A percentile compares a stretch with the other conserved stretches of the same genome.
Evolutionary conservation across 2,113 vertebrate species (phyloP).

Genomic region (Phasianus colchicus): DNA sequence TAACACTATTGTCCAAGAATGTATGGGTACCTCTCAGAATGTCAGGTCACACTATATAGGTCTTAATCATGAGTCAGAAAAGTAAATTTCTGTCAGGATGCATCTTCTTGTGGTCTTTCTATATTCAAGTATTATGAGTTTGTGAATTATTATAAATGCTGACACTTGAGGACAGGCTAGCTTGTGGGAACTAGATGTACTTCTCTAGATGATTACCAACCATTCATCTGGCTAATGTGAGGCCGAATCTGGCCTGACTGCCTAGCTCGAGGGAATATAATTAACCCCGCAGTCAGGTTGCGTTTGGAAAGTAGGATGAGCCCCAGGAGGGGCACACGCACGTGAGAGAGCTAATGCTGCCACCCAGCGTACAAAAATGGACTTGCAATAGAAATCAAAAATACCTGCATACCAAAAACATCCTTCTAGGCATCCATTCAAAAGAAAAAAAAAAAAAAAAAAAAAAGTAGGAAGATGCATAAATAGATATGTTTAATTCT

Average conservation of each 20-base stretch:
- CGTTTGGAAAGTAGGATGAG: conserved; percentile 20
- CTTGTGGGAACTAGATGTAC: background rate
- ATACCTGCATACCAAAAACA: rapidly evolving
- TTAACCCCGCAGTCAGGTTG: conserved; percentile 14
- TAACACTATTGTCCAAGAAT: background rate
- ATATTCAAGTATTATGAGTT: background rate
- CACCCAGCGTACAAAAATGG: conserved; percentile 3
- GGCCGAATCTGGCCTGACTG: conserved; percentile 38
- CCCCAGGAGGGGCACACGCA: background rate
- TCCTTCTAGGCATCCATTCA: background rate
- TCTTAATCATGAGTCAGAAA: background rate
- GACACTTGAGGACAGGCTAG: background rate
- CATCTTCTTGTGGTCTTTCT: background rate
- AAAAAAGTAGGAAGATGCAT: background rate
- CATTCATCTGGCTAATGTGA: conserved; percentile 47
- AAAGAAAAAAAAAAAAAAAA: rapidly evolving
- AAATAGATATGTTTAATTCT: background rate
- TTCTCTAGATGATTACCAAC: conserved; percentile 43
- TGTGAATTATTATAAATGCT: background rate
- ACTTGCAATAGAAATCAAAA: background rate
- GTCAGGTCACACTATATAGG: background rate
- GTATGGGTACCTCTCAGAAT: background rate
- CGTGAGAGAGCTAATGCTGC: conserved; percentile 40
- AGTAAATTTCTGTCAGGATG: background rate
- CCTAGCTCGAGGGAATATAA: conserved; percentile 12